phyloP scores from a whole-genome alignment of 2,888 invertebrate species.

The Eumacrocentrus americanus region DNA sequence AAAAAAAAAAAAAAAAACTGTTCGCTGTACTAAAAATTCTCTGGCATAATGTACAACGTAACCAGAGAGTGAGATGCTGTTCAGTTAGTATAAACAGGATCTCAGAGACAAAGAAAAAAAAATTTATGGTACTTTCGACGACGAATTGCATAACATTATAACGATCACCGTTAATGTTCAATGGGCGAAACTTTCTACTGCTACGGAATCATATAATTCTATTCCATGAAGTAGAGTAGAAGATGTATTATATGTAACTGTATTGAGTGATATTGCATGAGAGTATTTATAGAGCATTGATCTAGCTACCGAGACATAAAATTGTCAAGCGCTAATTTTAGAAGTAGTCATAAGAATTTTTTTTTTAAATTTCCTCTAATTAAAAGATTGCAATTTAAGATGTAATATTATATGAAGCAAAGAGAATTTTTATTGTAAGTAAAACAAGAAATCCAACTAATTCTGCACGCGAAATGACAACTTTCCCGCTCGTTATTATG shows the following conservation, averaged over 20 bases:
- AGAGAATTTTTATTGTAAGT: too few relatives aligned
- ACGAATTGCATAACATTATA: conserved; percentile 9
- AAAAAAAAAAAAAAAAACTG: not conserved
- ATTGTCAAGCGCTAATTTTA: too few relatives aligned
- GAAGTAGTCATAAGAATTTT: too few relatives aligned
- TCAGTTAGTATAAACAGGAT: not conserved
- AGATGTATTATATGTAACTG: too few relatives aligned
- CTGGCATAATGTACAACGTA: not conserved
- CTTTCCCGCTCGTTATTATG: conserved; percentile 43
- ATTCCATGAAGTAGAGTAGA: not conserved
- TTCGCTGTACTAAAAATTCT: not conserved
- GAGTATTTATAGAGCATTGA: not conserved
- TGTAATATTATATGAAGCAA: too few relatives aligned
- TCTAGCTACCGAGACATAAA: not conserved
- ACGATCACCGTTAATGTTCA: conserved; percentile 4
- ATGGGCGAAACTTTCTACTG: conserved; percentile 10
- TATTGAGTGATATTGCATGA: not conserved
- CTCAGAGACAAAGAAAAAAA: not conserved
- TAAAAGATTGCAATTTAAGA: too few relatives aligned
- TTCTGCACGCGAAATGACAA: conserved; percentile 41
- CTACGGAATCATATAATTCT: not conserved
- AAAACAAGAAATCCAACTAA: too few relatives aligned
- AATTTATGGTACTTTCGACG: not conserved
- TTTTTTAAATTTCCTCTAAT: too few relatives aligned
- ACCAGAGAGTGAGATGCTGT: not conserved